Percentiles rank a stretch among this genome's conserved stretches.
These are phyloP conservation scores for Bombyx mori DNA, from an alignment of 1,140 invertebrate species.

Conservation along the genomic window DNA sequence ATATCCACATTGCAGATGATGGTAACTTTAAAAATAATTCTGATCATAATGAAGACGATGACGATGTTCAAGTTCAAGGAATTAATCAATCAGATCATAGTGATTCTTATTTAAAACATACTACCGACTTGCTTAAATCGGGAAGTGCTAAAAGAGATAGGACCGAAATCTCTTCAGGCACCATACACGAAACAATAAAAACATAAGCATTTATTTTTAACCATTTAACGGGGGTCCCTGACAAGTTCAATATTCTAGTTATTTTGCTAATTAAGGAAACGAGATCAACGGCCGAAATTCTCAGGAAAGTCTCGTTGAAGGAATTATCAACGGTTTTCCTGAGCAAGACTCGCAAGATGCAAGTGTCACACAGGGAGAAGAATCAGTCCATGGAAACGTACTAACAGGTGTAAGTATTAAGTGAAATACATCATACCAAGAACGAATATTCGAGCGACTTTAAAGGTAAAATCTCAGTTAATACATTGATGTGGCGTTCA, in stretches of 20 bases:
- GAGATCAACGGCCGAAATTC: slow-evolving; percentile 50
- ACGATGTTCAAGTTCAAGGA: slow-evolving; percentile 60
- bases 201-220: slow-evolving; percentile 34
- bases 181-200: slow-evolving; percentile 53
- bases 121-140: slow-evolving; percentile 46
- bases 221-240: slow-evolving; percentile 51
- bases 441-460: slow-evolving; percentile 22
- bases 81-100: slow-evolving; percentile 57
- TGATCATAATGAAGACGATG: slow-evolving; percentile 54
- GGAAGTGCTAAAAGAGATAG: slow-evolving; percentile 58
- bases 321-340: slow-evolving; percentile 75
- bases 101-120: slow-evolving; percentile 47
- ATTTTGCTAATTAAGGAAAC: slow-evolving; percentile 69
- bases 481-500: slow-evolving; percentile 55
- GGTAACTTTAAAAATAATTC: slow-evolving; percentile 39
- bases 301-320: slow-evolving; percentile 73
- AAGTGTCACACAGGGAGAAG: slow-evolving; percentile 51
- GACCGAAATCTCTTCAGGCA: slow-evolving; percentile 48
- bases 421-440: slow-evolving; percentile 19
- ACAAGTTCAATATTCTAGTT: slow-evolving; percentile 66
- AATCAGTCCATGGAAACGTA: slow-evolving; percentile 46
- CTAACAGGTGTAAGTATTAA: slow-evolving; percentile 59
- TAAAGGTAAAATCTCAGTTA: slow-evolving; percentile 46
- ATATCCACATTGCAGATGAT: slow-evolving; percentile 26
- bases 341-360: slow-evolving; percentile 75